phyloP scores from a whole-genome alignment of 2,888 invertebrate species.

The Resseliella maxima region DNA sequence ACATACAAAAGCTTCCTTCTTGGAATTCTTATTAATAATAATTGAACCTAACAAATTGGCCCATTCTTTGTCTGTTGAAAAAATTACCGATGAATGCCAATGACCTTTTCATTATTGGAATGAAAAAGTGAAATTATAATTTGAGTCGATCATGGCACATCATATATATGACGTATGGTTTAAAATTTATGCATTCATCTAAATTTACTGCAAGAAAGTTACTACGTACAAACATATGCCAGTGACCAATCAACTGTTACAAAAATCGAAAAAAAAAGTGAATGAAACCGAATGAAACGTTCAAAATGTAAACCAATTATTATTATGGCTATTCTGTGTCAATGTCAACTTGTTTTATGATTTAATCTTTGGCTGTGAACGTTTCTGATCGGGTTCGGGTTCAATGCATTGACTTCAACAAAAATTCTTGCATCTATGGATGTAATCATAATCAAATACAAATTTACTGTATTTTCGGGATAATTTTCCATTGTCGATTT shows the following conservation, averaged over 20 bases:
- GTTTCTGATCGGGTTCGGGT: neutral
- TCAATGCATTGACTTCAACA: neutral
- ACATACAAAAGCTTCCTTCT: too few species aligned
- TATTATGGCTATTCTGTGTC: constrained; percentile 53
- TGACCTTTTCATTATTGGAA: neutral
- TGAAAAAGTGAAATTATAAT: too few species aligned
- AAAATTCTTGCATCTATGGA: neutral
- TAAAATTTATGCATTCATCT: too few species aligned
- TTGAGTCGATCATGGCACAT: too few species aligned
- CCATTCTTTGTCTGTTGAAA: too few species aligned
- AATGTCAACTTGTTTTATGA: constrained; percentile 55
- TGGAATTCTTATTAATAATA: too few species aligned
- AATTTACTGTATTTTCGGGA: too few species aligned
- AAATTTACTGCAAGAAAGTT: too few species aligned
- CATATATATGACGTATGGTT: too few species aligned
- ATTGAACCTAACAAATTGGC: too few species aligned
- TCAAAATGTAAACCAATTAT: neutral
- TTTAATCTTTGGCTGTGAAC: neutral
- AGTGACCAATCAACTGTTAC: neutral
- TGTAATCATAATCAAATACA: too few species aligned
- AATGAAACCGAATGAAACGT: neutral
- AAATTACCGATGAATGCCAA: neutral
- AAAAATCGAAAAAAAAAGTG: neutral
- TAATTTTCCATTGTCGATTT: too few species aligned
- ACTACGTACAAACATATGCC: neutral